Conservation (phyloP, 2,797 vertebrate genomes). For the Rousettus madagascariensis region DNA sequence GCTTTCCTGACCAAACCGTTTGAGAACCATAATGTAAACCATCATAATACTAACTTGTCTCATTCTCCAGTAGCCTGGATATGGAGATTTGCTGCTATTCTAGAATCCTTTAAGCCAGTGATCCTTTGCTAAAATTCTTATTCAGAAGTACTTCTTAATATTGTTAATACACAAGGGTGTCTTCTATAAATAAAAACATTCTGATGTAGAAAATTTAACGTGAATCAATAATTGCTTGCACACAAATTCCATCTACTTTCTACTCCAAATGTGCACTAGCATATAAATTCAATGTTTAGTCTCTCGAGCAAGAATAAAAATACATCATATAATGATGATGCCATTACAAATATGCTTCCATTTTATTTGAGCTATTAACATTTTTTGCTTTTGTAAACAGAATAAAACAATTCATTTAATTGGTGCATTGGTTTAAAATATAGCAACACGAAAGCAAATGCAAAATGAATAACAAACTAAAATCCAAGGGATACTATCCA, state of each 20-base stretch:
- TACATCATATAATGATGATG: not conserved
- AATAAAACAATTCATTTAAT: constrained; percentile 30
- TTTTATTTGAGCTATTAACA: not conserved
- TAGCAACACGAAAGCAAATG: not conserved
- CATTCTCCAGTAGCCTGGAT: not conserved
- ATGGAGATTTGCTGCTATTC: not conserved
- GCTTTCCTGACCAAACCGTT: not conserved
- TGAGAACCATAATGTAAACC: not conserved
- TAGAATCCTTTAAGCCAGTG: not conserved
- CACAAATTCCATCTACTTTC: not conserved
- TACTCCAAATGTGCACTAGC: not conserved
- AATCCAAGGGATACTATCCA: not conserved
- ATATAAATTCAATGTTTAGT: not conserved
- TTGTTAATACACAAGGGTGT: not conserved
- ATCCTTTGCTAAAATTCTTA: not conserved
- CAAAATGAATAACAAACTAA: not conserved
- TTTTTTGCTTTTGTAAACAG: not conserved
- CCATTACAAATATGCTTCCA: not conserved
- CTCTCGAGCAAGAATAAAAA: not conserved
- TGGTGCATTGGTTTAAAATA: not conserved
- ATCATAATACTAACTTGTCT: not conserved
- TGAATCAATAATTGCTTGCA: not conserved
- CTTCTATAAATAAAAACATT: constrained; percentile 17
- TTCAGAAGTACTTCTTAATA: constrained; percentile 14
- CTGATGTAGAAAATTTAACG: not conserved